phyloP scores from a whole-genome alignment of 1,140 invertebrate genomes.

The Drosophila kikkawai region DNA sequence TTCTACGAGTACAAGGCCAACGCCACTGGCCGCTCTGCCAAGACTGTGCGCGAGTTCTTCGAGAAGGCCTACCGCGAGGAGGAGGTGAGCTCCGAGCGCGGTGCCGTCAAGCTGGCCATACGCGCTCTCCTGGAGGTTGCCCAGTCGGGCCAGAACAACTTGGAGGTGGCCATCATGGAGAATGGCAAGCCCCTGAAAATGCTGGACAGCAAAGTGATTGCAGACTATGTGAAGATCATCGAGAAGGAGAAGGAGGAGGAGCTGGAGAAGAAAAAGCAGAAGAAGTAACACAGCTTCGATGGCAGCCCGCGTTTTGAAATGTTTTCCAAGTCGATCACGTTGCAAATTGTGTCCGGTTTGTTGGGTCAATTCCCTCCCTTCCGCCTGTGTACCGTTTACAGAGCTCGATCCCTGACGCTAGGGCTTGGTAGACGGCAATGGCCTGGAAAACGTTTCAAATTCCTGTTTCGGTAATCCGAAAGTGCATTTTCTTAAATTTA shows the following conservation, averaged over 20 bases:
- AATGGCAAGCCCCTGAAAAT: constrained; percentile 93
- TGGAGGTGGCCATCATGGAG: constrained; percentile 99
- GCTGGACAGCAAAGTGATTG: constrained; percentile 95
- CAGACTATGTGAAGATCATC: constrained; percentile 96
- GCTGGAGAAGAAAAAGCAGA: constrained; percentile 98
- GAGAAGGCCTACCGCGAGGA: constrained; percentile 98
- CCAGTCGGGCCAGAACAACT: constrained; percentile 98
- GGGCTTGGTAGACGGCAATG: neutral
- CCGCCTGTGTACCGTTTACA: constrained; percentile 3
- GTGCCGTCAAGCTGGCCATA: constrained; percentile 97
- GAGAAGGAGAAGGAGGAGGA: constrained; percentile 99
- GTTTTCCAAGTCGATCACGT: constrained; percentile 20
- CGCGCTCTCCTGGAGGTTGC: constrained; percentile 99
- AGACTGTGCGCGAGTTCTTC: constrained; percentile 99
- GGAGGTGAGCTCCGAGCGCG: constrained; percentile 94
- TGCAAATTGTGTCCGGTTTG: neutral
- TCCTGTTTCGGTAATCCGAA: constrained; percentile 32
- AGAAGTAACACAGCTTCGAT: constrained; percentile 88
- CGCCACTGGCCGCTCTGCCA: constrained; percentile 98
- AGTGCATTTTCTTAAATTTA: constrained; percentile 42
- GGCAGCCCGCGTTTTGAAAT: constrained; percentile 17
- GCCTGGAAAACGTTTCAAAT: constrained; percentile 27
- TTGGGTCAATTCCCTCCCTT: neutral
- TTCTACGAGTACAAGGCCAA: constrained; percentile 99
- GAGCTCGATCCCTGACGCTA: too few relatives aligned